phyloP scores from a whole-genome alignment of 1,140 invertebrate genomes.

The Drosophila melanogaster region Release_6_plus_ISO1_MT NT_033777.3:7902501-7903000 shows the following conservation, averaged over 20 bases:
- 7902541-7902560: slow-evolving; percentile 16
- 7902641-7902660: slow-evolving; percentile 25
- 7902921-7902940: too few species aligned
- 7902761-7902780: not conserved
- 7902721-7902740: not conserved
- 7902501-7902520: not conserved
- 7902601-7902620: slow-evolving; percentile 77
- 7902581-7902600: slow-evolving; percentile 75
- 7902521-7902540: slow-evolving; percentile 24
- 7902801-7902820: not conserved
- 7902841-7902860: too few species aligned
- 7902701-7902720: slow-evolving; percentile 8
- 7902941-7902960: not conserved
- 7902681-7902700: slow-evolving; percentile 6
- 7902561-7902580: slow-evolving; percentile 55
- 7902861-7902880: too few species aligned
- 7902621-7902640: slow-evolving; percentile 66
- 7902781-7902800: not conserved
- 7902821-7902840: too few species aligned
- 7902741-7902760: not conserved
- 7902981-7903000: too few species aligned
- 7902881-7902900: too few species aligned
- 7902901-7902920: too few species aligned
- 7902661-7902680: slow-evolving; percentile 45
- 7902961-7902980: not conserved